These are phyloP conservation scores for Idris sp. DNA, from an alignment of 1,140 invertebrate genomes.

Conservation along the genomic window DNA sequence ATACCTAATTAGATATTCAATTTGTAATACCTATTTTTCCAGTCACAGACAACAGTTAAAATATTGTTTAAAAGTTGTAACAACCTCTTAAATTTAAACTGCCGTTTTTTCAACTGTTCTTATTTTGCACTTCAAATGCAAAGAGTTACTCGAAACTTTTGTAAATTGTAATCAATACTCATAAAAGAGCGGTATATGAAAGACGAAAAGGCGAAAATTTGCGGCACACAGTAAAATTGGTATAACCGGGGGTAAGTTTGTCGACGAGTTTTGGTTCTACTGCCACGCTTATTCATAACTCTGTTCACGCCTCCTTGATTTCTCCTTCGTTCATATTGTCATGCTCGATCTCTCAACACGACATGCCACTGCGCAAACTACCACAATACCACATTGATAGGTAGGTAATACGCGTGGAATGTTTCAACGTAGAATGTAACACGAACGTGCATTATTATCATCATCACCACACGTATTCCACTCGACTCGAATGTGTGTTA, in stretches of 20 bases:
- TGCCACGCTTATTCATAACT: slow-evolving; percentile 62
- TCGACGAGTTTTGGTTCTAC: slow-evolving; percentile 19
- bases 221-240: slow-evolving; percentile 1
- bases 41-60: too few relatives aligned
- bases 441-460: slow-evolving; percentile 63
- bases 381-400: slow-evolving; percentile 63
- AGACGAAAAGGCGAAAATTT: not conserved
- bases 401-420: slow-evolving; percentile 62
- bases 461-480: slow-evolving; percentile 52
- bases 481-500: slow-evolving; percentile 47
- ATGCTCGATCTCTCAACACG: slow-evolving; percentile 61
- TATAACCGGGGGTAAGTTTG: slow-evolving; percentile 27
- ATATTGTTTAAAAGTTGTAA: too few relatives aligned
- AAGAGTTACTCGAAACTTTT: too few relatives aligned
- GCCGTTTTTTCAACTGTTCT: too few relatives aligned
- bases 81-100: too few relatives aligned
- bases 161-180: too few relatives aligned
- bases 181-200: too few relatives aligned
- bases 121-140: too few relatives aligned
- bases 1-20: too few relatives aligned
- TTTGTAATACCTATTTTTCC: too few relatives aligned
- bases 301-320: slow-evolving; percentile 64
- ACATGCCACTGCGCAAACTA: slow-evolving; percentile 62
- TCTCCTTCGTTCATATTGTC: slow-evolving; percentile 63
- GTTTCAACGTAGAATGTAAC: slow-evolving; percentile 59